These are phyloP conservation scores for Thunnus thynnus DNA, from an alignment of 2,113 vertebrate species.

Conservation along the genomic window DNA sequence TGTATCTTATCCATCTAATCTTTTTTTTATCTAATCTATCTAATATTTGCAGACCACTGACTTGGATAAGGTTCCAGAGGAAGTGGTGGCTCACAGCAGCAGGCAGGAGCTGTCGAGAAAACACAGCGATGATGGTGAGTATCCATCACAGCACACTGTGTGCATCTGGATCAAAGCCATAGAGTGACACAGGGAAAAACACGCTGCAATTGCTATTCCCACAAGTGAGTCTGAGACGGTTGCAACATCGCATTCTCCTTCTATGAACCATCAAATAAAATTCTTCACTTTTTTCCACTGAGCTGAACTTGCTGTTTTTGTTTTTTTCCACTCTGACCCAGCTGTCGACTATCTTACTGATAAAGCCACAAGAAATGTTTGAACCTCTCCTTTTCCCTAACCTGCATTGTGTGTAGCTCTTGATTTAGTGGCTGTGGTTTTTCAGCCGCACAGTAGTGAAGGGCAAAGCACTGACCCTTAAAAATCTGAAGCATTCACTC, in stretches of 20 bases:
- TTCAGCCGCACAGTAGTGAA: slow-evolving; percentile 19
- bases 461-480: slow-evolving; percentile 30
- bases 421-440: neutral
- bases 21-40: neutral
- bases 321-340: neutral
- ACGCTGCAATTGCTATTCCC: slow-evolving; percentile 12
- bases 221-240: slow-evolving; percentile 17
- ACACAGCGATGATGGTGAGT: slow-evolving; percentile 93
- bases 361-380: neutral
- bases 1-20: too few relatives aligned
- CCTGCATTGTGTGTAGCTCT: neutral
- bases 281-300: slow-evolving; percentile 1
- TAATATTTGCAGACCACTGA: slow-evolving; percentile 88
- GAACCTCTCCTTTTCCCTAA: neutral
- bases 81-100: slow-evolving; percentile 85
- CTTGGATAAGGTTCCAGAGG: slow-evolving; percentile 93
- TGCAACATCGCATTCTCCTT: slow-evolving; percentile 38
- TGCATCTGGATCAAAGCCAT: slow-evolving; percentile 49
- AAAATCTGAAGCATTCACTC: neutral
- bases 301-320: neutral
- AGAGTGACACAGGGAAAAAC: slow-evolving; percentile 19
- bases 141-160: slow-evolving; percentile 14
- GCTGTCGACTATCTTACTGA: neutral
- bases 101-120: slow-evolving; percentile 86
- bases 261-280: slow-evolving; percentile 18